Conservation (phyloP, 2,113 vertebrate genomes). For the Circaetus gallicus region DNA sequence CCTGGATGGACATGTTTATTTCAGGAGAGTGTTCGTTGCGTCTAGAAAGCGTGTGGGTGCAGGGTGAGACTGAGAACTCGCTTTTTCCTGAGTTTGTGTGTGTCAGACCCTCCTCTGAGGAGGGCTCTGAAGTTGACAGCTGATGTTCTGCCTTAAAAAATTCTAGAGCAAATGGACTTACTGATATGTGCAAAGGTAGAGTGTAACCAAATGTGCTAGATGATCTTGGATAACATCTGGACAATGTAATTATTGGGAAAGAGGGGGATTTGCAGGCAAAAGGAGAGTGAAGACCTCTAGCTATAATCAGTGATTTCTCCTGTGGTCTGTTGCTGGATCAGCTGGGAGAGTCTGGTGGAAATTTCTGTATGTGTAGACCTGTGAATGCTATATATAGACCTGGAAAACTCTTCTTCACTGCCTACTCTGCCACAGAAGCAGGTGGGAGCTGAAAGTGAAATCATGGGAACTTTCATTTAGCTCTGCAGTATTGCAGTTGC, state of each 20-base stretch:
- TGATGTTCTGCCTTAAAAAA: neutral
- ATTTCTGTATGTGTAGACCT: neutral
- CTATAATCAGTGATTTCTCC: neutral
- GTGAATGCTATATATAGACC: neutral
- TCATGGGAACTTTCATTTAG: neutral
- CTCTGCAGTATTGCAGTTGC: neutral
- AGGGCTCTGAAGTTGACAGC: neutral
- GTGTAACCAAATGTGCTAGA: neutral
- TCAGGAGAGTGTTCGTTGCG: neutral
- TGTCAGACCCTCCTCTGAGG: neutral
- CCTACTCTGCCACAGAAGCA: neutral
- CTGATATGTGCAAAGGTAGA: neutral
- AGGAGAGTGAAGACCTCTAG: neutral
- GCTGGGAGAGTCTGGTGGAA: neutral
- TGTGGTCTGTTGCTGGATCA: neutral
- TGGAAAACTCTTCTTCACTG: neutral
- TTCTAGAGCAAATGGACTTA: neutral
- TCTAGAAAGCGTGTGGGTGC: fast-evolving
- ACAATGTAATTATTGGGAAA: neutral
- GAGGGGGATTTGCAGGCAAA: neutral
- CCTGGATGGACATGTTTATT: neutral
- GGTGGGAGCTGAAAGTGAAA: neutral
- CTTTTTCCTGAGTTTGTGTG: neutral
- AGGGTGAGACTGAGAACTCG: fast-evolving
- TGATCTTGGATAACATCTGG: neutral